Evolutionary conservation across 2,113 vertebrate genomes (phyloP).

Genomic region (Brevimyrus niger): DNA sequence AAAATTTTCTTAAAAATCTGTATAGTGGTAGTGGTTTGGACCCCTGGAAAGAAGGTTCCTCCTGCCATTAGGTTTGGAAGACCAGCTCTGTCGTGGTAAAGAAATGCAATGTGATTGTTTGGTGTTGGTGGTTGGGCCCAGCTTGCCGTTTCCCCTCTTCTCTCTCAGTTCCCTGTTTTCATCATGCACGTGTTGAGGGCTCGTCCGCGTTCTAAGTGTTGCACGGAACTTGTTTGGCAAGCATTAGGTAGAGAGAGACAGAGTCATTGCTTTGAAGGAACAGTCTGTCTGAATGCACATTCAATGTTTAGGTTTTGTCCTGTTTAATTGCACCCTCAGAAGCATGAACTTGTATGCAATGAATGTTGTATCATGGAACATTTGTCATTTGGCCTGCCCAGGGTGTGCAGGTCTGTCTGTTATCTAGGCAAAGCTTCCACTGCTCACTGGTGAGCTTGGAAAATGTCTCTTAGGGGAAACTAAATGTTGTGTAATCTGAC

Average conservation of each 20-base stretch:
- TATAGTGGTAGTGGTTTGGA: background rate
- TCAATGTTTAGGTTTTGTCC: constrained; percentile 2
- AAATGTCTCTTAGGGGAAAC: background rate
- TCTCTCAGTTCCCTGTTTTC: background rate
- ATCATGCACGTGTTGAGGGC: background rate
- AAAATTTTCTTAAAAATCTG: background rate
- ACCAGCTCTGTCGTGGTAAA: background rate
- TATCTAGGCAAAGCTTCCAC: background rate
- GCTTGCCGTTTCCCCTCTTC: background rate
- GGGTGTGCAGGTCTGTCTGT: background rate
- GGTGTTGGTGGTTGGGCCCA: background rate
- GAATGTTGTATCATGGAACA: background rate
- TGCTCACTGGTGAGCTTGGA: background rate
- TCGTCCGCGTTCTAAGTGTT: background rate
- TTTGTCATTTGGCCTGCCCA: background rate
- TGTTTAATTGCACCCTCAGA: background rate
- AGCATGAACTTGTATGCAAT: constrained; percentile 12
- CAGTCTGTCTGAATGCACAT: background rate
- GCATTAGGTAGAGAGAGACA: background rate
- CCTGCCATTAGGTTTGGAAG: background rate
- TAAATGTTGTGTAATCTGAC: background rate
- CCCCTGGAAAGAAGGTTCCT: background rate
- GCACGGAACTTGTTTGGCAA: background rate
- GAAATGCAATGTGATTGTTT: background rate
- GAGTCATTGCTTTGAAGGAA: background rate